Evolutionary conservation across 2,888 invertebrate genomes (phyloP), one percentile per base, ranked within the genome.

Genomic region (Tribolium freemani): DNA sequence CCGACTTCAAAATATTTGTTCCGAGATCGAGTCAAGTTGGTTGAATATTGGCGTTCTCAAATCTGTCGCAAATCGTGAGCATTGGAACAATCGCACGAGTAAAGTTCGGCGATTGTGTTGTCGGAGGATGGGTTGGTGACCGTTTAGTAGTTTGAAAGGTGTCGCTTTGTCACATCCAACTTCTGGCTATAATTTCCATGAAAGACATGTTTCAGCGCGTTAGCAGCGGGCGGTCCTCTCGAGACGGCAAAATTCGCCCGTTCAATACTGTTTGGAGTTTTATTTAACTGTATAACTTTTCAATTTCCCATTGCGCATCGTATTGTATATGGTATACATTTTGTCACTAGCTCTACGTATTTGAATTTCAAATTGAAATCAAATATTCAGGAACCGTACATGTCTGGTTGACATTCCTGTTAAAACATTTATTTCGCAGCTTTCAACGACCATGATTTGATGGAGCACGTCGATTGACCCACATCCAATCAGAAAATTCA

Each of bases 281-380:
- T 83, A 84, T 83, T 83, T 83, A 84, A 84, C 81, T 81, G 81
- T 83, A 83, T 84, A 84, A 83, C 83, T 83, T 84, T 84, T 83
- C 84, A 84, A 83, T 84, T 84, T 84, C 82, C 82, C 81, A 81
- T 78, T 75, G 78, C 77, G 75, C 76, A 77, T 78, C 79, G 76
- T 75, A 81, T 81, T 80, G 80, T 80, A 79, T 81, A 80, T 78
- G 72, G 75, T 78, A 77, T 74, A 77, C 76, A 76, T 78, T 76
- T 78, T 79, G 77, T 79, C 80, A 79, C 79, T 75, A 77, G 78
- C 76, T 76, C 76, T 71, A 77, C 76, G 76, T 80, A 84, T 85
- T 84, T 84, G 84, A 85, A 85, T 83, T 84, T 83, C 83, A 84
- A 84, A 85, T 84, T 81, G 82, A 83, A 84, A 84, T 85, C 83